Evolutionary conservation across 2,113 vertebrate species (phyloP).

Genomic region (Heterotis niloticus): DNA sequence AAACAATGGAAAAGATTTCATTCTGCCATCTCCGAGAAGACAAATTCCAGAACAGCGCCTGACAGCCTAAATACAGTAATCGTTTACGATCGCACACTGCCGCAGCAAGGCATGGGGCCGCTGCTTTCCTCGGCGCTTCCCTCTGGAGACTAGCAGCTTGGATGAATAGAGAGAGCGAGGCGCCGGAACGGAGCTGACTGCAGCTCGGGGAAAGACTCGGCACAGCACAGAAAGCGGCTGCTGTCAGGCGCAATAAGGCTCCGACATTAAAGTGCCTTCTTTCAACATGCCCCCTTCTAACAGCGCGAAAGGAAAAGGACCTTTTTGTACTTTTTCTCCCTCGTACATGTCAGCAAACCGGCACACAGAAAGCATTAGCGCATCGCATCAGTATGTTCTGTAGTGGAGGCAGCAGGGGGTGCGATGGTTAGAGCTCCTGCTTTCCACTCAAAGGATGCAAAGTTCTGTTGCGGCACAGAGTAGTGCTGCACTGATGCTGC

Average conservation of each 20-base stretch:
- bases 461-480: too few relatives aligned
- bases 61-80: constrained; percentile 60
- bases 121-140: constrained; percentile 42
- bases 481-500: not conserved
- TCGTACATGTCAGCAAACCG: not conserved
- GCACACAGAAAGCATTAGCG: too few relatives aligned
- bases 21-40: constrained; percentile 50
- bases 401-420: too few relatives aligned
- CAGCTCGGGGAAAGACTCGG: constrained; percentile 19
- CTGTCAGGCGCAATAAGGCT: constrained; percentile 24
- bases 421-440: too few relatives aligned
- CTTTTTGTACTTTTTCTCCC: not conserved
- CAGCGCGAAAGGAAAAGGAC: constrained; percentile 17
- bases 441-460: not conserved
- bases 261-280: constrained; percentile 6
- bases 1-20: constrained; percentile 55
- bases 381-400: too few relatives aligned
- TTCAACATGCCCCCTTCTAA: constrained; percentile 16
- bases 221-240: constrained; percentile 7
- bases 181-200: constrained; percentile 7
- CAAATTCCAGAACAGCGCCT: constrained; percentile 40
- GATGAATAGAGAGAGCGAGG: constrained; percentile 32
- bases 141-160: constrained; percentile 50
- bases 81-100: constrained; percentile 66
- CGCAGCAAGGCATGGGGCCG: constrained; percentile 45